These are phyloP conservation scores for Botia kubotai DNA, from an alignment of 2,797 vertebrate species.

Conservation along the genomic window DNA sequence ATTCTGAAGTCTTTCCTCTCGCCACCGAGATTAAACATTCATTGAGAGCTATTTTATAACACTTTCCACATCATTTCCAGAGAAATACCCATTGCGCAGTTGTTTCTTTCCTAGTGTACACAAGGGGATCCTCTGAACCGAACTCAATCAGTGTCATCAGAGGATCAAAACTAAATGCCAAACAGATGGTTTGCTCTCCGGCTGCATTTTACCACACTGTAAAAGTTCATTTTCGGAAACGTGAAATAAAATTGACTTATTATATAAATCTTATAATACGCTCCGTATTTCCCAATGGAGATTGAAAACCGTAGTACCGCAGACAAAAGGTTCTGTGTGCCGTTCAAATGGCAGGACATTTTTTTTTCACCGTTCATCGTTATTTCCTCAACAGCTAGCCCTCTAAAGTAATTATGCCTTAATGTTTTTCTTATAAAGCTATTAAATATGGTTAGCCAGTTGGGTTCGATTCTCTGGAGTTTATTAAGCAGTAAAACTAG, in stretches of 20 bases:
- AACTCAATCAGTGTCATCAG: conserved; percentile 74
- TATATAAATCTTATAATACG: conserved; percentile 70
- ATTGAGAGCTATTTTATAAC: conserved; percentile 60
- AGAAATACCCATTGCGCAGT: conserved; percentile 41
- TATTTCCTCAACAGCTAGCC: conserved; percentile 59
- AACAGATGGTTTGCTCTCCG: conserved; percentile 79
- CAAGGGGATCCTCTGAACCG: conserved; percentile 64
- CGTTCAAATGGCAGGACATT: conserved; percentile 51
- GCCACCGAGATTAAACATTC: conserved; percentile 52
- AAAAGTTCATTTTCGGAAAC: conserved; percentile 78
- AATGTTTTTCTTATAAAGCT: conserved; percentile 78
- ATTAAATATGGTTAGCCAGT: conserved; percentile 75
- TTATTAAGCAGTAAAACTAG: conserved; percentile 76
- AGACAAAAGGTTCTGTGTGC: conserved; percentile 72
- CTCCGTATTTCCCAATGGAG: conserved; percentile 69
- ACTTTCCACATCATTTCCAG: conserved; percentile 58
- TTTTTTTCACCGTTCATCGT: conserved; percentile 68
- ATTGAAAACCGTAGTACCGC: conserved; percentile 66
- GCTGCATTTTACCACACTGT: conserved; percentile 75
- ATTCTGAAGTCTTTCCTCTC: conserved; percentile 28
- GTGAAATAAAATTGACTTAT: conserved; percentile 77
- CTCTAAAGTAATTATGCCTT: conserved; percentile 73
- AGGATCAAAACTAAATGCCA: conserved; percentile 72
- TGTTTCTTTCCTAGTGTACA: conserved; percentile 43
- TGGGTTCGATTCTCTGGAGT: conserved; percentile 75